Conservation (phyloP, 1,140 invertebrate genomes). For the Achatina immaculata region DNA sequence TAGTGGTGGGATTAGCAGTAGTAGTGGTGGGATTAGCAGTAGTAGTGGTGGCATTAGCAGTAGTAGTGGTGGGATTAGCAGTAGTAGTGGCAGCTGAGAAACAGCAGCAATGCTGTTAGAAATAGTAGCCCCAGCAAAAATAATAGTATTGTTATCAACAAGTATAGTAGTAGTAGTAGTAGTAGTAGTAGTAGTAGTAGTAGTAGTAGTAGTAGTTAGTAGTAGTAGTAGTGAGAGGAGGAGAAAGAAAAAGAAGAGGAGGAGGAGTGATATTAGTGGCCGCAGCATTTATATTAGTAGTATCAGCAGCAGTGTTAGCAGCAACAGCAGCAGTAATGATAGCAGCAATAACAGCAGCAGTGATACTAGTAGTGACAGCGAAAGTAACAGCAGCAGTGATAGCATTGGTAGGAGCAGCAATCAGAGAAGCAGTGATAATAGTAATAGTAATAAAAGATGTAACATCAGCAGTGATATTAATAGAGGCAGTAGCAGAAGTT, state of each 20-base stretch:
- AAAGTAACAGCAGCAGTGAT: too few relatives aligned
- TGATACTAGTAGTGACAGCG: too few relatives aligned
- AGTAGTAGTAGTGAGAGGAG: constrained; percentile 5
- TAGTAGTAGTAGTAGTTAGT: constrained; percentile 18
- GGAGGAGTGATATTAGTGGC: not conserved
- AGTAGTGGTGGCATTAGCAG: too few relatives aligned
- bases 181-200: constrained; percentile 21
- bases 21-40: too few relatives aligned
- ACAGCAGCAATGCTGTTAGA: not conserved
- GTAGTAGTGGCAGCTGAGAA: not conserved
- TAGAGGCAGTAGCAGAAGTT: not conserved
- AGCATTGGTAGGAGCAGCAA: too few relatives aligned
- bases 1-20: too few relatives aligned
- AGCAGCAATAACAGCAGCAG: too few relatives aligned
- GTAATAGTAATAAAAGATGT: not conserved
- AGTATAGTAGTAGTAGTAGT: constrained; percentile 31
- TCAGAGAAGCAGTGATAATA: too few relatives aligned
- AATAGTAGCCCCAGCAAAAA: not conserved
- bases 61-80: too few relatives aligned
- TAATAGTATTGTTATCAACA: not conserved
- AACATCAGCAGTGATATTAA: not conserved
- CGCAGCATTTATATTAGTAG: not conserved
- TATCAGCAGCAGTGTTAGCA: too few relatives aligned
- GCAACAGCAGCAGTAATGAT: too few relatives aligned
- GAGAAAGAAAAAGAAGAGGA: too few relatives aligned